Evolutionary conservation across 2,797 vertebrate genomes (phyloP), one percentile per base, ranked within the genome.

Genomic region (Rallus crepitans): DNA sequence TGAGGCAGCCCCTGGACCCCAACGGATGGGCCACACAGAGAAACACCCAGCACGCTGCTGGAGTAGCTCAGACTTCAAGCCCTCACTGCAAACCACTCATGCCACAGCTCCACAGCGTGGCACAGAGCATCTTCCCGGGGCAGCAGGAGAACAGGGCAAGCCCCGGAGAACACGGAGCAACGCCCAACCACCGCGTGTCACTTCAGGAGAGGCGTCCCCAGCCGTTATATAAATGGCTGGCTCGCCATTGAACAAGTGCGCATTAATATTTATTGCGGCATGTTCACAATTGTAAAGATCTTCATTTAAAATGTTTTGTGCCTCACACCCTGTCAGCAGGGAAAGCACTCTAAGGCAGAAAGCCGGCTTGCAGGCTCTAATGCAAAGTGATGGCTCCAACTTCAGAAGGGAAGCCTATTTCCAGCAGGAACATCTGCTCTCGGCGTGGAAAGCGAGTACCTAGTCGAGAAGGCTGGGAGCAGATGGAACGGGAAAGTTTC

Each of bases 401-500:
- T 97, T 97, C 96, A 95, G 93, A 97, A 95, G 82, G 61, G 60
- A 97, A 97, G 91, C 86, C 87, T 96, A 70, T 97, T 98, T 98
- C 95, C 96, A 98, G 91, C 92, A 86, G 84, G 90, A 98, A 98
- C 96, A 98, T 97, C 97, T 98, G 97, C 95, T 98, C 92, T 86
- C 65, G 6, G 94, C 9, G 10, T 45, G 40, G 91, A 94, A 60
- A 89, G 56, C 1, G 5, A 55, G 90, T 81, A 93, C 93, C 90
- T 89, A 93, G 68, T 42, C 11, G 1, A 56, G 73, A 90, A 96
- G 87, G 61, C 73, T 96, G 90, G 77, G 69, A 95, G 87, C 97
- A 97, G 96, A 97, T 96, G 96, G 93, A 98, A 68, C 10, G 37
- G 83, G 78, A 86, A 98, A 95, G 80, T 80, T 93, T 93, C 77